Evolutionary conservation across 2,797 vertebrate genomes (phyloP).

Genomic region (Arrhamphus sclerolepis): DNA sequence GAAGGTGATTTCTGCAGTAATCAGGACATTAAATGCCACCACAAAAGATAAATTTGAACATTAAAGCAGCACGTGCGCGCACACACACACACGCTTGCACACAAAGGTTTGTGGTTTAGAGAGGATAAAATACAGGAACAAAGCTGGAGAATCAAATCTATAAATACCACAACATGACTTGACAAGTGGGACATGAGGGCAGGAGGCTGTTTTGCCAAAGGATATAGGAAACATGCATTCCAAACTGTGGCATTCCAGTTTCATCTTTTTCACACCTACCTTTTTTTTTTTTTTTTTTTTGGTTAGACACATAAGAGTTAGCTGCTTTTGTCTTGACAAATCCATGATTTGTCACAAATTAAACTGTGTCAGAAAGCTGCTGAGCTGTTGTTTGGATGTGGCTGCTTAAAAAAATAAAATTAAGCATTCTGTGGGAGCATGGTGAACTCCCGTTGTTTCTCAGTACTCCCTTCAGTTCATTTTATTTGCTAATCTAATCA

Average conservation of each 20-base stretch:
- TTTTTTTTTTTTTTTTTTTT: conserved; percentile 30
- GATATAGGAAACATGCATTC: conserved; percentile 68
- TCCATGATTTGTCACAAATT: no score
- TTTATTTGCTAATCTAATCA: conserved; percentile 73
- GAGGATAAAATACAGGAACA: conserved; percentile 49
- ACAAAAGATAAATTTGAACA: not conserved
- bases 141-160: conserved; percentile 68
- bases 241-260: conserved; percentile 47
- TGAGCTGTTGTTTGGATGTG: conserved; percentile 10
- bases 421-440: conserved; percentile 29
- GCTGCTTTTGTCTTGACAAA: no score
- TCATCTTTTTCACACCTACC: conserved; percentile 15
- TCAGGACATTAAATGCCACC: conserved; percentile 1
- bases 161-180: conserved; percentile 83
- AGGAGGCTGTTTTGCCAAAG: conserved; percentile 69
- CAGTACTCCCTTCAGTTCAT: conserved; percentile 47
- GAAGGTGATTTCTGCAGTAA: conserved; percentile 3
- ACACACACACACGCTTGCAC: conserved; percentile 6
- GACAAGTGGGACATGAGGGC: conserved; percentile 76
- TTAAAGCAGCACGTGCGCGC: conserved; percentile 15
- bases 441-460: conserved; percentile 43
- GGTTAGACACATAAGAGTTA: not conserved
- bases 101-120: conserved; percentile 11
- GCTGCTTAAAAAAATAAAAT: conserved; percentile 23
- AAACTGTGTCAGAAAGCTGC: conserved; percentile 1